Percentiles rank a stretch among this genome's conserved stretches.
phyloP scores from a whole-genome alignment of 1,140 invertebrate genomes.

The Harpegnathos saltator region DNA sequence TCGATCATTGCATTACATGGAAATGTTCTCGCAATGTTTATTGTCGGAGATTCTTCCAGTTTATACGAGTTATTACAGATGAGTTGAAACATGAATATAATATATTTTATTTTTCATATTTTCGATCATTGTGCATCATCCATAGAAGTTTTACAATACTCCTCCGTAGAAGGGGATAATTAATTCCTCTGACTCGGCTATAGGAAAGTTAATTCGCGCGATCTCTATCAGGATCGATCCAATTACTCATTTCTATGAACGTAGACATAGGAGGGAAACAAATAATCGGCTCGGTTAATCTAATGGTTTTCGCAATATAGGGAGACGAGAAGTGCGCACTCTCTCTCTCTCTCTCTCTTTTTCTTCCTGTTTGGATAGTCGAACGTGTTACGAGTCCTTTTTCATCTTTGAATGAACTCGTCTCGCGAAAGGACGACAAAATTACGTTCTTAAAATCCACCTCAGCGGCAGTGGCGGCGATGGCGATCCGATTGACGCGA shows the following conservation, averaged over 20 bases:
- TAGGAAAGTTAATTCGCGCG: background rate
- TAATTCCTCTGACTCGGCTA: background rate
- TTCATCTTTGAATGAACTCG: background rate
- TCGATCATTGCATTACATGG: background rate
- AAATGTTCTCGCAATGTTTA: background rate
- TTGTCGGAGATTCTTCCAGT: background rate
- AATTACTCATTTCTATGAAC: background rate
- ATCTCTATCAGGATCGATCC: background rate
- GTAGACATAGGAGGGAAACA: background rate
- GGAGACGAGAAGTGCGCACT: constrained; percentile 2
- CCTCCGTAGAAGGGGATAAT: background rate
- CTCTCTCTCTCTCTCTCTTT: no score
- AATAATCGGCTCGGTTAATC: background rate
- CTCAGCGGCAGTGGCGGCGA: background rate
- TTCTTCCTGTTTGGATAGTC: no score
- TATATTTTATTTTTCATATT: background rate
- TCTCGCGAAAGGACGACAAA: no score
- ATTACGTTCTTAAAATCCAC: constrained; percentile 8
- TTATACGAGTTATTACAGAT: background rate
- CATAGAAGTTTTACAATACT: background rate
- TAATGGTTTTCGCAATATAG: background rate
- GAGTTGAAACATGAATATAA: background rate
- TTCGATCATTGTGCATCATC: no score
- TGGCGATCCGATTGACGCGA: background rate
- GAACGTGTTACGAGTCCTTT: constrained; percentile 1